These are phyloP conservation scores for Synanthedon vespiformis DNA, from an alignment of 2,888 invertebrate genomes.

Conservation along the genomic window DNA sequence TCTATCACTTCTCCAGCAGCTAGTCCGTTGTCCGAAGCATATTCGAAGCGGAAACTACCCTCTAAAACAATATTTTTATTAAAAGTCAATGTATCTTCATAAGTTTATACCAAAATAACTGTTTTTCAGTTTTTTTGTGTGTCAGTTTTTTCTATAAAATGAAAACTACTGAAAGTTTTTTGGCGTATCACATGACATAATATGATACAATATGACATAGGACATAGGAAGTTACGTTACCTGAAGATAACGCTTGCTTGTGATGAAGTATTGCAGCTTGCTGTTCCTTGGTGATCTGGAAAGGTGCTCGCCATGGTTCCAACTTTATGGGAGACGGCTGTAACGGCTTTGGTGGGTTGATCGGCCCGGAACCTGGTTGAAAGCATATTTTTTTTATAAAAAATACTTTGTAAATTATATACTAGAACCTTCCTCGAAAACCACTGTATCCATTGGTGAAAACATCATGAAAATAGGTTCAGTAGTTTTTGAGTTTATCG, in stretches of 20 bases:
- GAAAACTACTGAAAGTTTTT: too few relatives aligned
- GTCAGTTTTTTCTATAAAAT: too few relatives aligned
- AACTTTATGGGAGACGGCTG: constrained; percentile 6
- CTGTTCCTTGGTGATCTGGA: constrained; percentile 32
- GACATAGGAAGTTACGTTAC: constrained; percentile 24
- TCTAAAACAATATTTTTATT: constrained; percentile 32
- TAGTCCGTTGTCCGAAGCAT: constrained; percentile 77
- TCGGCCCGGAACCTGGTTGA: not conserved
- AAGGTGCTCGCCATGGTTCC: constrained; percentile 45
- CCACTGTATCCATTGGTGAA: too few relatives aligned
- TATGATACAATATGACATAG: too few relatives aligned
- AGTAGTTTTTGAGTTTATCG: too few relatives aligned
- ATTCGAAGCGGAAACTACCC: constrained; percentile 76
- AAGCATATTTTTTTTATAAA: constrained; percentile 4
- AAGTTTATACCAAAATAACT: too few relatives aligned
- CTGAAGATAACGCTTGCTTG: constrained; percentile 73
- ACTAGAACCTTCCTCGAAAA: too few relatives aligned
- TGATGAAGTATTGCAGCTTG: constrained; percentile 70
- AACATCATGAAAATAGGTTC: too few relatives aligned
- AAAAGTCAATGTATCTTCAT: too few relatives aligned
- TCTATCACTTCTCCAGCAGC: constrained; percentile 77
- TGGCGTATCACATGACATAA: too few relatives aligned
- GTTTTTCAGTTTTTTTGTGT: too few relatives aligned
- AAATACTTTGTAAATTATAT: too few relatives aligned
- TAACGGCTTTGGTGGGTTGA: constrained; percentile 1